phyloP scores from a whole-genome alignment of 2,113 vertebrate species.

The Pelecanus crispus region DNA sequence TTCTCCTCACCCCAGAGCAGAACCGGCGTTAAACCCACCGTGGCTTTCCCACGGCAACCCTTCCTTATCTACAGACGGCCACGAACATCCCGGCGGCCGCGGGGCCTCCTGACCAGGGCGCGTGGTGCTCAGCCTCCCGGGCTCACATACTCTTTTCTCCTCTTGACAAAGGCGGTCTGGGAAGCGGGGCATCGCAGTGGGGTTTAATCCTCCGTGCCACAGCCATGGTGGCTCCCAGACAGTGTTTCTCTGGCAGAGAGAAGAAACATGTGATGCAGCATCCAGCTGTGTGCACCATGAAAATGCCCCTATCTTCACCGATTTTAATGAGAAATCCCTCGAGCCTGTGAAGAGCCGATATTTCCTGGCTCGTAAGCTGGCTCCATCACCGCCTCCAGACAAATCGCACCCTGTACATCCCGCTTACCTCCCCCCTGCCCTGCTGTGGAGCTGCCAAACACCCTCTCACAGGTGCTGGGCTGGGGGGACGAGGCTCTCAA shows the following conservation, averaged over 20 bases:
- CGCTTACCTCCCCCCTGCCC: not conserved
- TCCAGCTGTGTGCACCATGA: rapidly evolving
- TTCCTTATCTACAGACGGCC: not conserved
- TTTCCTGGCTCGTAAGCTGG: not conserved
- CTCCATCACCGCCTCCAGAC: not conserved
- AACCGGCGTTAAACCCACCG: rapidly evolving
- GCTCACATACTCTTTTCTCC: not conserved
- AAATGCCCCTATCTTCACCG: not conserved
- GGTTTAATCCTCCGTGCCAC: not conserved
- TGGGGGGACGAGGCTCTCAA: not conserved
- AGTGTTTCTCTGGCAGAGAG: not conserved
- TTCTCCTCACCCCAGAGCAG: not conserved
- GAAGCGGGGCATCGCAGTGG: rapidly evolving
- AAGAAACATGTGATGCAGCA: not conserved
- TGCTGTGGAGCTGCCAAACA: rapidly evolving
- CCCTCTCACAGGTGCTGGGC: rapidly evolving
- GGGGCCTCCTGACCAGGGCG: not conserved
- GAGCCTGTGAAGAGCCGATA: not conserved
- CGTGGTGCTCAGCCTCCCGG: not conserved
- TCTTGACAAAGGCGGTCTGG: not conserved
- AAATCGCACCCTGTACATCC: rapidly evolving
- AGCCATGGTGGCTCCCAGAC: not conserved
- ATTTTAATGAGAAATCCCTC: not conserved
- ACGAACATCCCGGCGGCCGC: rapidly evolving
- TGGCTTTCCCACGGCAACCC: not conserved